A percentile compares a stretch with the other conserved stretches of the same genome.
phyloP scores from a whole-genome alignment of 2,888 invertebrate genomes.

The Altica lythri region DNA sequence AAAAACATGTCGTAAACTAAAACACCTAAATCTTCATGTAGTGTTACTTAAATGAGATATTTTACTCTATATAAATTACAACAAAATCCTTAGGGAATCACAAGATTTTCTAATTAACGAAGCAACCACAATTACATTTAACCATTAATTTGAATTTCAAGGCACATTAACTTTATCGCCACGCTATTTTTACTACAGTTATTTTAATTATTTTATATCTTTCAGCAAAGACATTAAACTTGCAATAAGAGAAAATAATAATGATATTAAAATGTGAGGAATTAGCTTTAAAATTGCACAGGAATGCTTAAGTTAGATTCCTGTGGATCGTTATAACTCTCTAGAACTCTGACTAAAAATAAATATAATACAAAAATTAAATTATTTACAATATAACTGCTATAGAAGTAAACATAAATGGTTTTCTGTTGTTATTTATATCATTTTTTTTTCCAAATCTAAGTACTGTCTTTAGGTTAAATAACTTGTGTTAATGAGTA shows the following conservation, averaged over 20 bases:
- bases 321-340: too few species aligned
- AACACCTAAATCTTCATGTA: slow-evolving; percentile 13
- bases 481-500: too few species aligned
- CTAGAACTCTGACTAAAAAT: too few species aligned
- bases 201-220: slow-evolving; percentile 27
- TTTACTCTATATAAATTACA: slow-evolving; percentile 25
- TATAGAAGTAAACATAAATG: too few species aligned
- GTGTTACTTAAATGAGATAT: slow-evolving; percentile 19
- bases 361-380: too few species aligned
- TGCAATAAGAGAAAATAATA: neutral
- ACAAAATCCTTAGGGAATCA: slow-evolving; percentile 17
- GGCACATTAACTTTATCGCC: slow-evolving; percentile 25
- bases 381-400: too few species aligned
- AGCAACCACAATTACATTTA: slow-evolving; percentile 33
- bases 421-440: too few species aligned
- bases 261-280: neutral
- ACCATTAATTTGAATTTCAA: slow-evolving; percentile 30
- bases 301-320: too few species aligned
- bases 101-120: slow-evolving; percentile 31
- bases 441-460: too few species aligned
- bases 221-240: slow-evolving; percentile 9
- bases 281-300: too few species aligned
- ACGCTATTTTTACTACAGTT: slow-evolving; percentile 24
- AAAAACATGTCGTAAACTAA: too few species aligned
- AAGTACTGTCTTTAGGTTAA: too few species aligned